phyloP scores from a whole-genome alignment of 1,140 invertebrate genomes.

The Magallana ariakensis region DNA sequence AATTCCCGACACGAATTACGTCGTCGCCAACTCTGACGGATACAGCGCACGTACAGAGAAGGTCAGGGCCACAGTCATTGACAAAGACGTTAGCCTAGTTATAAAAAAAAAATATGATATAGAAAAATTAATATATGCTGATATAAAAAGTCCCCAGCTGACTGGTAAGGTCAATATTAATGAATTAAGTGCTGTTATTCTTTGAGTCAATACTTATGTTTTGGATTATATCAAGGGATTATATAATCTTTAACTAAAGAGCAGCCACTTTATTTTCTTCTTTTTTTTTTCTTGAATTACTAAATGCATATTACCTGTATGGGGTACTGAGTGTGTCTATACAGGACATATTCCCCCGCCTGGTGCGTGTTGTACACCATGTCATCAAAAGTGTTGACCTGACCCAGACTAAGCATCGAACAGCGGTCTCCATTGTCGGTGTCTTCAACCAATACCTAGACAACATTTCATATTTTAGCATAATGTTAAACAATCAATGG shows the following conservation, averaged over 20 bases:
- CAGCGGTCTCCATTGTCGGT: constrained; percentile 39
- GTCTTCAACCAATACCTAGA: constrained; percentile 43
- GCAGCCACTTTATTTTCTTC: too few species aligned
- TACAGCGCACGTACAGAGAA: constrained; percentile 72
- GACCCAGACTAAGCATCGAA: constrained; percentile 38
- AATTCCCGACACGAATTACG: constrained; percentile 70
- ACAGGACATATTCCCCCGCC: constrained; percentile 72
- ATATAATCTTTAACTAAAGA: too few species aligned
- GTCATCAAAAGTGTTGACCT: constrained; percentile 51
- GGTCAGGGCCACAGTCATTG: constrained; percentile 13
- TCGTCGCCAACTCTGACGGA: constrained; percentile 69
- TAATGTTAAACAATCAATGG: too few species aligned
- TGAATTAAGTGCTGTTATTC: too few species aligned
- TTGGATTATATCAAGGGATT: too few species aligned
- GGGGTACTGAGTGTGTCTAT: constrained; percentile 64
- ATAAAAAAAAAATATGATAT: too few species aligned
- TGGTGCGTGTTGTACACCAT: constrained; percentile 23
- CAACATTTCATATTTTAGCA: not conserved
- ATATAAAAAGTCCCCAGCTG: too few species aligned
- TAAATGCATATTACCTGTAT: constrained; percentile 54
- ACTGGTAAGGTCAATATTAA: too few species aligned
- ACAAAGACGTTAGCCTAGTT: constrained; percentile 41
- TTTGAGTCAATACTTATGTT: too few species aligned
- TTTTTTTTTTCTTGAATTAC: too few species aligned
- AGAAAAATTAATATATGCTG: too few species aligned